Conservation (phyloP, 53 echinoderm and acorn worm species). For the Paelopatides confundens region DNA sequence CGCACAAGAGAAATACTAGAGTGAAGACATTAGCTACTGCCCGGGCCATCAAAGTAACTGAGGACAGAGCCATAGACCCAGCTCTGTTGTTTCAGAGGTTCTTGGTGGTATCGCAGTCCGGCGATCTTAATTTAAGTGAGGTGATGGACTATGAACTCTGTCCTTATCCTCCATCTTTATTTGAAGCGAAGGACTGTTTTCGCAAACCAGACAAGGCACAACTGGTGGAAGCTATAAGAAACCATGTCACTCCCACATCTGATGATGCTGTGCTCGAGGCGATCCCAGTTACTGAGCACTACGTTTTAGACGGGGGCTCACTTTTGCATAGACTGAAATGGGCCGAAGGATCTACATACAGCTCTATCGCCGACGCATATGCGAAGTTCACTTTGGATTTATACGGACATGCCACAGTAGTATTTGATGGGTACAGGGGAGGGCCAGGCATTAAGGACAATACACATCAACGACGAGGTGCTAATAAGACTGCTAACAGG, state of each 20-base stretch:
- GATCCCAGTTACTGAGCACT: background rate
- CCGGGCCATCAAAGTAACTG: background rate
- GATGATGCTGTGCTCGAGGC: background rate
- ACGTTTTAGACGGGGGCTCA: constrained; percentile 57
- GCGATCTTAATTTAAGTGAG: too few relatives aligned
- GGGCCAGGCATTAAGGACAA: constrained; percentile 10
- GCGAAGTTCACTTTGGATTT: background rate
- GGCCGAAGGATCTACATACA: constrained; percentile 28
- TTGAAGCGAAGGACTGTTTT: background rate
- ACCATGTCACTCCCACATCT: background rate
- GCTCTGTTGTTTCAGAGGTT: constrained; percentile 52
- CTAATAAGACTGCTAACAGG: background rate
- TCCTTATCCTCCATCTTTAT: constrained; percentile 22
- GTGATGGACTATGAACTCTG: constrained; percentile 4
- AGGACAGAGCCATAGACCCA: constrained; percentile 16
- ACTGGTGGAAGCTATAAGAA: constrained; percentile 49
- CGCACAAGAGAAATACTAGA: background rate
- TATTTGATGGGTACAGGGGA: constrained; percentile 47
- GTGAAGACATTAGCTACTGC: constrained; percentile 1
- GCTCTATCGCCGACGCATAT: constrained; percentile 17
- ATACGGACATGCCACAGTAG: background rate
- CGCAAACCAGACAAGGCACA: constrained; percentile 3
- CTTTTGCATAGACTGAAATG: constrained; percentile 41
- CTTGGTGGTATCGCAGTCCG: background rate
- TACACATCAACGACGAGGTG: background rate